Evolutionary conservation across 2,113 vertebrate species (phyloP).

Genomic region (Chascanopsetta lugubris): DNA sequence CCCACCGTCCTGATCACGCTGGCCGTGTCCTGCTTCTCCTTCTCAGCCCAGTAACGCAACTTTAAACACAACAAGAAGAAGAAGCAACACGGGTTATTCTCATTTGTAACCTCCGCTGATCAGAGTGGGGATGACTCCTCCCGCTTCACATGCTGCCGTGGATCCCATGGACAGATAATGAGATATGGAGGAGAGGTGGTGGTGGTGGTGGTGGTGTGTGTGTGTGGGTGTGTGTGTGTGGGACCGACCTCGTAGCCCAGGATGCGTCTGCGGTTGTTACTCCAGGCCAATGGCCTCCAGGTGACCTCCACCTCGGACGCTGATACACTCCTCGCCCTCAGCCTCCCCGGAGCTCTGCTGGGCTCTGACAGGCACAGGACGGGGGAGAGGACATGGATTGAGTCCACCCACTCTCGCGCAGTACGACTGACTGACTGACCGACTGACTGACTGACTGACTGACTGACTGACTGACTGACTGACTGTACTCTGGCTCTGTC

Average conservation of each 20-base stretch:
- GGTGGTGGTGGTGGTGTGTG: slow-evolving; percentile 53
- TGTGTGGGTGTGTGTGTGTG: slow-evolving; percentile 57
- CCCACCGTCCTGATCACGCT: slow-evolving; percentile 86
- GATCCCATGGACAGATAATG: slow-evolving; percentile 31
- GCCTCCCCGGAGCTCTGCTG: slow-evolving; percentile 83
- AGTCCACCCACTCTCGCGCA: slow-evolving; percentile 33
- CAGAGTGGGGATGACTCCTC: not conserved
- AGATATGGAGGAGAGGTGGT: slow-evolving; percentile 35
- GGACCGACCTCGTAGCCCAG: slow-evolving; percentile 94
- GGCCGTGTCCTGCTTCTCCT: slow-evolving; percentile 88
- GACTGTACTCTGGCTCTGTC: slow-evolving; percentile 9
- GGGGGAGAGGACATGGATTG: slow-evolving; percentile 25
- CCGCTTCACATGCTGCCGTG: not conserved
- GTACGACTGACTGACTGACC: slow-evolving; percentile 19
- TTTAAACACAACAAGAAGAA: slow-evolving; percentile 57
- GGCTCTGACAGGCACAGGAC: slow-evolving; percentile 84
- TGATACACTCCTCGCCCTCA: slow-evolving; percentile 88
- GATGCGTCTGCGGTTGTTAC: slow-evolving; percentile 88
- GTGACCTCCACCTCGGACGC: slow-evolving; percentile 90
- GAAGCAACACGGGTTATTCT: slow-evolving; percentile 4
- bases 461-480: too few relatives aligned
- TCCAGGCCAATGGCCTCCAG: slow-evolving; percentile 88
- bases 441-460: too few relatives aligned
- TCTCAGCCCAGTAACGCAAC: slow-evolving; percentile 90
- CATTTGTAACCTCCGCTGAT: not conserved